A percentile compares a stretch with the other conserved stretches of the same genome.
Conservation (phyloP, 2,797 vertebrate species). For the Pterois miles region DNA sequence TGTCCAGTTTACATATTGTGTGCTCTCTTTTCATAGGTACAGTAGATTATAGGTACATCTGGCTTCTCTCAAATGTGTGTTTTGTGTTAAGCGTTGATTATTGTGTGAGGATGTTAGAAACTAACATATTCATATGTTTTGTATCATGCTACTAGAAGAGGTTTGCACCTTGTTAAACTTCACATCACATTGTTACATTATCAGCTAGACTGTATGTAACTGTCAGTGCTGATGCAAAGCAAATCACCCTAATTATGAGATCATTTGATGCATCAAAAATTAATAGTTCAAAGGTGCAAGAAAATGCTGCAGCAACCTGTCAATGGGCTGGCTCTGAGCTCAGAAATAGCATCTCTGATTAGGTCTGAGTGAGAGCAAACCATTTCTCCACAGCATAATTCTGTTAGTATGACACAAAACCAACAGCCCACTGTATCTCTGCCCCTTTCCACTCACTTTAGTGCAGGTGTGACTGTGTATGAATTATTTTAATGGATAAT, state of each 20-base stretch:
- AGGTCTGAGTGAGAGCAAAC: not conserved
- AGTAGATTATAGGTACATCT: not conserved
- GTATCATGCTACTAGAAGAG: not conserved
- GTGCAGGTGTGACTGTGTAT: not conserved
- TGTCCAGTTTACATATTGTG: not conserved
- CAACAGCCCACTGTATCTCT: not conserved
- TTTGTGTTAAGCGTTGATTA: not conserved
- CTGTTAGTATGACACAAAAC: not conserved
- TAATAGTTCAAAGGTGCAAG: not conserved
- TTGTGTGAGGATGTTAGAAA: not conserved
- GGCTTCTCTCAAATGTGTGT: not conserved
- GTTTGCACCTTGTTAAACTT: not conserved
- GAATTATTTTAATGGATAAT: not conserved
- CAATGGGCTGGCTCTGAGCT: not conserved
- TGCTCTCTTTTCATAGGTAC: not conserved
- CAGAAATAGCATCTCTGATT: slow-evolving; percentile 16
- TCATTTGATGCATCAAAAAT: not conserved
- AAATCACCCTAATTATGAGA: not conserved
- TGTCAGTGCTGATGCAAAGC: not conserved
- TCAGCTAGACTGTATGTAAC: not conserved
- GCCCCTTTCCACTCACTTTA: not conserved
- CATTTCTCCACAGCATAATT: not conserved
- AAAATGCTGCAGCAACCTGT: not conserved
- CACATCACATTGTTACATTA: not conserved
- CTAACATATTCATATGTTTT: not conserved